A percentile compares a stretch with the other conserved stretches of the same genome.
Evolutionary conservation across 1,140 invertebrate genomes (phyloP).

Genomic region (Acyrthosiphon pisum): DNA sequence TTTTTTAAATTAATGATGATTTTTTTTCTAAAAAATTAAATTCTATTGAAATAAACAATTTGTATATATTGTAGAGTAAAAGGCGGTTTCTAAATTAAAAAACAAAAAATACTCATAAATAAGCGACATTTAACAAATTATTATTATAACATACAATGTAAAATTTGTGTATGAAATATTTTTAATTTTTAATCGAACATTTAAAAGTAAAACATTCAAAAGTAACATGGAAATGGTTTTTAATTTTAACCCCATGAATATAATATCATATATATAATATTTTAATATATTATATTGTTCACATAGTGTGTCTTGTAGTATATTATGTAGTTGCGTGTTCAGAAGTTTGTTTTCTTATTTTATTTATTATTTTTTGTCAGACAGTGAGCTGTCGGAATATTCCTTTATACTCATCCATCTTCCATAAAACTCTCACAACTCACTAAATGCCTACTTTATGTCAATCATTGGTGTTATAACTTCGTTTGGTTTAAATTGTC

Average conservation of each 20-base stretch:
- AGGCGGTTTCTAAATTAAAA: neutral
- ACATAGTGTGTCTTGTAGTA: neutral
- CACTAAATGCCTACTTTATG: neutral
- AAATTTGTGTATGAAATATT: neutral
- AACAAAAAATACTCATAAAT: neutral
- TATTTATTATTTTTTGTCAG: neutral
- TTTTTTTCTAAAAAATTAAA: neutral
- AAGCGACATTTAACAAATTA: neutral
- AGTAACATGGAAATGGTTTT: neutral
- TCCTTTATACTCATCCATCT: slow-evolving; percentile 17
- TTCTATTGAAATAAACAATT: neutral
- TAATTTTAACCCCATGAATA: neutral
- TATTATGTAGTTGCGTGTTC: neutral
- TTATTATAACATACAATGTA: neutral
- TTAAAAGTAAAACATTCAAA: too few species aligned
- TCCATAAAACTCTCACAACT: neutral
- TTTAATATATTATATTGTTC: too few species aligned
- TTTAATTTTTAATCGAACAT: neutral
- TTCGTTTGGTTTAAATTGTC: neutral
- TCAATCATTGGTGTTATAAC: neutral
- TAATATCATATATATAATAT: too few species aligned
- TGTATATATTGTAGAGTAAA: too few species aligned
- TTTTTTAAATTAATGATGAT: neutral
- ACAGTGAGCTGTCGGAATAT: neutral
- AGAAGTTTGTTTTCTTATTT: neutral